Evolutionary conservation across 2,888 invertebrate genomes (phyloP), one percentile per base, ranked within the genome.

Genomic region (Abrostola tripartita): DNA sequence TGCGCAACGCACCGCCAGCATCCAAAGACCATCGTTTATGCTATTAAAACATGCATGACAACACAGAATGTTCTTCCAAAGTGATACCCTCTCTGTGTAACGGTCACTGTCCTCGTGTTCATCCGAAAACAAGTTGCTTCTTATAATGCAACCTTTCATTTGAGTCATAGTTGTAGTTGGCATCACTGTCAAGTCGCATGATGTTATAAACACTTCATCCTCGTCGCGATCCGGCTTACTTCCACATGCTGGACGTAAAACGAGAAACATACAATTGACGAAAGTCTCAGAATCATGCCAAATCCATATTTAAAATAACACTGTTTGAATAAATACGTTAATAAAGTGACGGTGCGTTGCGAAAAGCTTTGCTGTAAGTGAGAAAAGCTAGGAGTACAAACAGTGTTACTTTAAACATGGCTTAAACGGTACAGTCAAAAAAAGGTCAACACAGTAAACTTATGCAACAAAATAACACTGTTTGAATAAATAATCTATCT

Each of bases 1-100:
- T 81, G 88, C 87, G 84, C 90, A 93, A 91, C 89, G 89, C 89
- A 93, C 92, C 82, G 91, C 88, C 85, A 90, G 83, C 71, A 79
- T 76, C 90, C 92, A 93, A 7, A 88, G 41, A 63, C 68, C 58
- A 66, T 92, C 85, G 63, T 83, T 78, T 38, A 85, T 81, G 37
- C 57, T 64, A 51, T 82, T 74, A 37, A 71, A 74, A 78, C 89
- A 90, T 41, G 83, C 68, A 42, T 76, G 71, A 76, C 90, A 90
- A 71, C 86, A 85, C 5, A 92, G 70, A 60, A 79, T 81, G 69
- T 83, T 88, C 82, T 82, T 89, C 90, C 90, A 91, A 52, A 76
- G 52, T 10, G 87, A 56, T 36, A 62, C 52, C 57, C 61, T 64
- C 37, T 51, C 78, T 69, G 62, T 62, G 54, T 69, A 59, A 37